These are phyloP conservation scores for Drosophila limbata DNA, from an alignment of 2,888 invertebrate genomes.

Conservation along the genomic window DNA sequence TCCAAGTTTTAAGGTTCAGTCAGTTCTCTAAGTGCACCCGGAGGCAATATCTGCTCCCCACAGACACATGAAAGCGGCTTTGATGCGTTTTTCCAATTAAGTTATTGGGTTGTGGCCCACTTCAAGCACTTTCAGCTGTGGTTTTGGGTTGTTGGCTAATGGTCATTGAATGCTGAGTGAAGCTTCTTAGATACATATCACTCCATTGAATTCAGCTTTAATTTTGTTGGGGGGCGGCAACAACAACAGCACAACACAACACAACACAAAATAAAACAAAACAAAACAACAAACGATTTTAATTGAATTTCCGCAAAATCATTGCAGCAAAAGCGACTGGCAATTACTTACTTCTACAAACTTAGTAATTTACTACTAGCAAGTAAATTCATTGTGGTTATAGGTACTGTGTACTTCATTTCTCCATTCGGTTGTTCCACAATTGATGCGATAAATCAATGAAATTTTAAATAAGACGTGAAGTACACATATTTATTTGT, in stretches of 20 bases:
- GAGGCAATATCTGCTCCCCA: conserved; percentile 27
- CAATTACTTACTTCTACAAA: conserved; percentile 37
- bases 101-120: conserved; percentile 51
- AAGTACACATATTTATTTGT: background rate
- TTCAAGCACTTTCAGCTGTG: conserved; percentile 46
- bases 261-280: conserved; percentile 2
- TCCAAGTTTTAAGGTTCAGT: conserved; percentile 38
- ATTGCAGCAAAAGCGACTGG: conserved; percentile 39
- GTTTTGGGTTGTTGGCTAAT: conserved; percentile 21
- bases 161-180: background rate
- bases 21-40: conserved; percentile 40
- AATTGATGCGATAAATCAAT: conserved; percentile 5
- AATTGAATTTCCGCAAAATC: conserved; percentile 60
- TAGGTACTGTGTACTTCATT: conserved; percentile 9
- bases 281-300: conserved; percentile 47
- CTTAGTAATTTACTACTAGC: conserved; percentile 13
- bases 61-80: conserved; percentile 40
- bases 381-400: conserved; percentile 16
- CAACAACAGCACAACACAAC: conserved; percentile 6
- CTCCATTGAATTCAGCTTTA: conserved; percentile 45
- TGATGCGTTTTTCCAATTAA: conserved; percentile 69
- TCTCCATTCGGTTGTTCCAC: background rate
- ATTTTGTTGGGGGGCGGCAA: conserved; percentile 18
- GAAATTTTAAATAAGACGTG: background rate
- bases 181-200: conserved; percentile 35